Percentiles rank a stretch among this genome's conserved stretches.
Conservation (phyloP, 2,797 vertebrate species). For the Manis javanica region DNA sequence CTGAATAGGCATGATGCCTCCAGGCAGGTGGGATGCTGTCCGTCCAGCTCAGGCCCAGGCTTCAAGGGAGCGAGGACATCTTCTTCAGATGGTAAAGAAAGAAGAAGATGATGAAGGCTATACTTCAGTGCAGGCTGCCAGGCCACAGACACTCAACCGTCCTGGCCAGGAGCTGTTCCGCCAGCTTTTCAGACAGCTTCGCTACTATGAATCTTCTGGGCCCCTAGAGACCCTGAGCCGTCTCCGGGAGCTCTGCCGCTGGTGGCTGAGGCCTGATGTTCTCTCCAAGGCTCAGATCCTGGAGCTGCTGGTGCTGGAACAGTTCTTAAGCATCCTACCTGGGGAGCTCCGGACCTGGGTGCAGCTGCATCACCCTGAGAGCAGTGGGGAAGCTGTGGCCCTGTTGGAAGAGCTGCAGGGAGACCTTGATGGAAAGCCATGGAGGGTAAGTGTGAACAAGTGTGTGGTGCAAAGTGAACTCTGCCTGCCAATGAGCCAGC, state of each 20-base stretch:
- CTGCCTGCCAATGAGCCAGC: background rate
- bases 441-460: slow-evolving; percentile 64
- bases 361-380: slow-evolving; percentile 75
- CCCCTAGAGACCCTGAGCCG: slow-evolving; percentile 75
- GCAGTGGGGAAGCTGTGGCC: slow-evolving; percentile 66
- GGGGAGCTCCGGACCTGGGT: slow-evolving; percentile 79
- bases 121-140: background rate
- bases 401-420: slow-evolving; percentile 74
- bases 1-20: slow-evolving; percentile 61
- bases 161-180: slow-evolving; percentile 80
- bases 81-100: slow-evolving; percentile 59
- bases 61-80: slow-evolving; percentile 41
- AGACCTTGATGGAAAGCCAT: background rate
- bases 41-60: slow-evolving; percentile 57
- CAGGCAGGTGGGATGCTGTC: slow-evolving; percentile 67
- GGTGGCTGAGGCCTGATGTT: slow-evolving; percentile 81
- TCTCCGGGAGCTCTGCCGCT: slow-evolving; percentile 80
- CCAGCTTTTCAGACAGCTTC: slow-evolving; percentile 80
- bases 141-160: slow-evolving; percentile 78
- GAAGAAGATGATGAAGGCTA: slow-evolving; percentile 67
- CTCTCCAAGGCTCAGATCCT: slow-evolving; percentile 80
- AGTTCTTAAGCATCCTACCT: slow-evolving; percentile 79
- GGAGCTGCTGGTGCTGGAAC: slow-evolving; percentile 80
- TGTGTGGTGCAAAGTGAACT: too few species aligned
- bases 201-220: slow-evolving; percentile 79